Base-by-base conservation (phyloP, 1,140 invertebrate genomes). In the Latrodectus geometricus region DNA sequence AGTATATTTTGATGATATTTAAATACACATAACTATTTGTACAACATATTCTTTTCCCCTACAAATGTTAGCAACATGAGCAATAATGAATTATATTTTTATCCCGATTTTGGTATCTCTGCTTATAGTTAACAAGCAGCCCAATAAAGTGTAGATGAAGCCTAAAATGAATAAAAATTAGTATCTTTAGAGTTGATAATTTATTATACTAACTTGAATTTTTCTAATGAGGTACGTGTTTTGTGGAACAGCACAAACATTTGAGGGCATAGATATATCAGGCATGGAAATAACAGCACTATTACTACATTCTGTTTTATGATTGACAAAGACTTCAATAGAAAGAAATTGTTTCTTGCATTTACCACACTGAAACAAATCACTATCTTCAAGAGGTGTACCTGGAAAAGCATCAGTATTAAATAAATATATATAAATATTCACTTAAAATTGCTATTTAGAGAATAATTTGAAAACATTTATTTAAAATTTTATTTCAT, bases 351-450 rank as follows among this genome's bases (percentile, higher is more conserved):
- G 93, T 87, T 92, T 93, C 89, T 94, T 94, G 89, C 94, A 95
- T 90, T 94, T 94, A 8, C 94, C 94, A 91, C 94, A 95, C 88
- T 94, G 93, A 89, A 94, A 94, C 66, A 94, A 90, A 90, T 94
- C 94, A 74, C 93, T 93, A 73, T 94, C 94, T 89, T 94, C 93
- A 21, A 86, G n/a, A 69, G 54, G 23, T 20, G 83, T 14, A 50
- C 49, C 83, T 86, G 49, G 20, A 56, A 76, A 72, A 56, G n/a
- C n/a, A n/a, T n/a, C n/a, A n/a, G n/a, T n/a, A n/a, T n/a, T n/a
- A 15, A 66, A 15, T 11, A 49, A 54, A 15, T 17, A 17, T n/a
- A 20, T 54, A 50, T 54, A 54, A 35, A 75, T n/a, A 73, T 20
- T 35, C 35, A 35, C 35, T 35, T 35, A 35, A 35, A 35, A 3